A percentile compares a stretch with the other conserved stretches of the same genome.
These are phyloP conservation scores for Drosophila albomicans DNA, from an alignment of 1,140 invertebrate species.

Conservation along the genomic window DNA sequence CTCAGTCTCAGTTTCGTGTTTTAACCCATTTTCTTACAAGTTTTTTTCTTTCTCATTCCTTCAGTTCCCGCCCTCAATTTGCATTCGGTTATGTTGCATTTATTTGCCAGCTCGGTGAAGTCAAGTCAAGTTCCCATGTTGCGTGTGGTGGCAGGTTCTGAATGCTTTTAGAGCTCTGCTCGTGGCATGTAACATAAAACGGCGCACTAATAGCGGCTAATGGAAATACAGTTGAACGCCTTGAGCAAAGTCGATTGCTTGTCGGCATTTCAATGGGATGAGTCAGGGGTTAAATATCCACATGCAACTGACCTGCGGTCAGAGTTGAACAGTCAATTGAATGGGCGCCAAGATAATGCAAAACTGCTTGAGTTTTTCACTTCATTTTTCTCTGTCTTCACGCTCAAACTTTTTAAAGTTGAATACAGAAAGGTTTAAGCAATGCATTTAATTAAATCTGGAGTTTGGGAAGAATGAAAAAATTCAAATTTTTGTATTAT, in stretches of 20 bases:
- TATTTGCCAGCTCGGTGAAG: slow-evolving; percentile 19
- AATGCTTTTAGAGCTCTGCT: slow-evolving; percentile 47
- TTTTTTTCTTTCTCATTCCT: no score
- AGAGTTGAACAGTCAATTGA: background rate
- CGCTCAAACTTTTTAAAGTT: background rate
- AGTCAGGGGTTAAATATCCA: slow-evolving; percentile 19
- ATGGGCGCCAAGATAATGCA: background rate
- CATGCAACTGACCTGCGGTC: slow-evolving; percentile 12
- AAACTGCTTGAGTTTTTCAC: slow-evolving; percentile 3
- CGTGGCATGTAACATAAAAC: slow-evolving; percentile 65
- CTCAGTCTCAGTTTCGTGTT: background rate
- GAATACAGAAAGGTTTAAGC: background rate
- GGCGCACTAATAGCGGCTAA: slow-evolving; percentile 62
- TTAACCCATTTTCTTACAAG: slow-evolving; percentile 12
- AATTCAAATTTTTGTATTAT: no score
- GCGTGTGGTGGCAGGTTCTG: slow-evolving; percentile 51
- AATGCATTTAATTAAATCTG: no score
- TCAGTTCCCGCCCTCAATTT: slow-evolving; percentile 42
- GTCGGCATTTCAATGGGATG: slow-evolving; percentile 7
- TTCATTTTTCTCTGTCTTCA: background rate
- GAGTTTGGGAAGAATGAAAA: no score
- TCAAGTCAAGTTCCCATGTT: slow-evolving; percentile 1
- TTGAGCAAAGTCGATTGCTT: background rate
- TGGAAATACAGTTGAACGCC: slow-evolving; percentile 41
- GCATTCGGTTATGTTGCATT: slow-evolving; percentile 49